These are phyloP conservation scores for Scomber japonicus DNA, from an alignment of 2,113 vertebrate species.

Conservation along the genomic window DNA sequence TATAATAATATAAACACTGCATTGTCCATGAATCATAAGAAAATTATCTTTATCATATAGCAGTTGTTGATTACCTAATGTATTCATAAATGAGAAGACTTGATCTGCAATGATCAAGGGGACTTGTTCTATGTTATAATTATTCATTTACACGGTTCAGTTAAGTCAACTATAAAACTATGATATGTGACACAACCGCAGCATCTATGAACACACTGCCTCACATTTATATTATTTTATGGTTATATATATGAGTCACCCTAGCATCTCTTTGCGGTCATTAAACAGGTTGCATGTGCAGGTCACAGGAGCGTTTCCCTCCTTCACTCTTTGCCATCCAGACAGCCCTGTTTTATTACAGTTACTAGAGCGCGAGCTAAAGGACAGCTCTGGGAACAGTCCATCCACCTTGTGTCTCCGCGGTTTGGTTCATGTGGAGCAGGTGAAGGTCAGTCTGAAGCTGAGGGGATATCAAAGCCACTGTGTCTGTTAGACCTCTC, in stretches of 20 bases:
- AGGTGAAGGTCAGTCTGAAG: slow-evolving; percentile 82
- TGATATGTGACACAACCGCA: slow-evolving; percentile 12
- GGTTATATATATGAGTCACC: slow-evolving; percentile 59
- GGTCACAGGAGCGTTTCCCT: slow-evolving; percentile 71
- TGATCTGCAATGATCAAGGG: background rate
- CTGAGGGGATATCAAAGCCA: slow-evolving; percentile 83
- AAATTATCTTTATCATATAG: background rate
- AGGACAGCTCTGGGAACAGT: slow-evolving; percentile 78
- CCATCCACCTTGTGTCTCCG: slow-evolving; percentile 73
- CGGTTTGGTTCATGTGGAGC: slow-evolving; percentile 74
- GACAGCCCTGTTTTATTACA: slow-evolving; percentile 80
- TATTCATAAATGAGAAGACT: background rate
- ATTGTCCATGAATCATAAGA: slow-evolving; percentile 11
- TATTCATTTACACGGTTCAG: slow-evolving; percentile 16
- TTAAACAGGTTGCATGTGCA: slow-evolving; percentile 68
- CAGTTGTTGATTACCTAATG: slow-evolving; percentile 17
- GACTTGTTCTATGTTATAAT: slow-evolving; percentile 6
- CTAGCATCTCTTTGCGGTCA: slow-evolving; percentile 67
- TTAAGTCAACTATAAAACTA: slow-evolving; percentile 25
- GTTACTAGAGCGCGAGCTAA: slow-evolving; percentile 74
- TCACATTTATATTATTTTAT: slow-evolving; percentile 56
- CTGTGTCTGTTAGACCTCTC: slow-evolving; percentile 71
- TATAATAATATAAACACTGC: slow-evolving; percentile 8
- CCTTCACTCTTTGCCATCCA: slow-evolving; percentile 71
- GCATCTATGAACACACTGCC: slow-evolving; percentile 27